Percentiles rank a stretch among this genome's conserved stretches.
Evolutionary conservation across 2,113 vertebrate species (phyloP).

Genomic region (Monopterus albus): DNA sequence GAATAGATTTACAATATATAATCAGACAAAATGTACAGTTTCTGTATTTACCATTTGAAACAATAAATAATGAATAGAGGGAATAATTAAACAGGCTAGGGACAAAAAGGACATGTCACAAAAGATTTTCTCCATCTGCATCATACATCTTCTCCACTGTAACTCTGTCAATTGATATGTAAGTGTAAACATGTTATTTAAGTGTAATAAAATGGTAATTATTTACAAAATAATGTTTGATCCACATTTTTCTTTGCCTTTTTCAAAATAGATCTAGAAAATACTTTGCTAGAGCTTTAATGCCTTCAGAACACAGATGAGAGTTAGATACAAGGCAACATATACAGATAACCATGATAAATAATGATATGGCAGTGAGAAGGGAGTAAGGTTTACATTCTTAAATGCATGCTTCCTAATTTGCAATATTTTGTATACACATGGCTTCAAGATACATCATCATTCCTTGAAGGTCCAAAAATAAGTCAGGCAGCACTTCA

Average conservation of each 20-base stretch:
- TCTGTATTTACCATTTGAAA: conserved; percentile 58
- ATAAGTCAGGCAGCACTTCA: background rate
- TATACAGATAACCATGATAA: too few relatives aligned
- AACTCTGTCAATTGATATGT: background rate
- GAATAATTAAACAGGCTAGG: background rate
- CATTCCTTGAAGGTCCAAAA: background rate
- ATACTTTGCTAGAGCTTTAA: background rate
- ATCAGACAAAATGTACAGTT: conserved; percentile 40
- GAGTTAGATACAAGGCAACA: too few relatives aligned
- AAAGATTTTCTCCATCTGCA: conserved; percentile 39
- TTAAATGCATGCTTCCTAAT: too few relatives aligned
- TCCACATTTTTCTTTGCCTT: too few relatives aligned
- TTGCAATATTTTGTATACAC: too few relatives aligned
- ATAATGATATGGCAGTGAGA: too few relatives aligned
- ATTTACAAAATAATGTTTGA: too few relatives aligned
- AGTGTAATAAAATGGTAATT: too few relatives aligned
- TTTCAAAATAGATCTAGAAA: background rate
- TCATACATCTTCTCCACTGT: background rate
- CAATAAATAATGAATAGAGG: conserved; percentile 16
- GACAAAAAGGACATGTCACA: conserved; percentile 9
- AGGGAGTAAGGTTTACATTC: background rate
- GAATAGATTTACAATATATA: conserved; percentile 27
- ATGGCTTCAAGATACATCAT: too few relatives aligned
- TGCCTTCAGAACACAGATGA: too few relatives aligned
- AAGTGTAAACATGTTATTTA: conserved; percentile 37